phyloP scores from a whole-genome alignment of 2,113 vertebrate genomes.

The Chionis minor region DNA sequence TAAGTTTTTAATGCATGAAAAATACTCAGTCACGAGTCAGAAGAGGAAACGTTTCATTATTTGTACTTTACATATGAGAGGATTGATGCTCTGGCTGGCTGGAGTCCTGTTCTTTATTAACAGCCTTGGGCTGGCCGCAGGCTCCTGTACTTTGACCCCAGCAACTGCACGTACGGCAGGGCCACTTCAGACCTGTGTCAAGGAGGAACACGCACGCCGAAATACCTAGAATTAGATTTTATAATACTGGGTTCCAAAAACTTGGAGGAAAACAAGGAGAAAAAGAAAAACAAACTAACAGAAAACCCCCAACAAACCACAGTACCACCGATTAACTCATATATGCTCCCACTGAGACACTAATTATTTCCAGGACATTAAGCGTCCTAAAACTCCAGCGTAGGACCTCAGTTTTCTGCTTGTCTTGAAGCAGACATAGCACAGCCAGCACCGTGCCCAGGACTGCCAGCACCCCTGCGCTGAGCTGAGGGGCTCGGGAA shows the following conservation, averaged over 20 bases:
- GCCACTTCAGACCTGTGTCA: not conserved
- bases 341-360: not conserved
- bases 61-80: not conserved
- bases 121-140: not conserved
- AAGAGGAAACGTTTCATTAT: not conserved
- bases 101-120: not conserved
- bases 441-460: not conserved
- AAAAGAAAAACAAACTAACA: not conserved
- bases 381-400: not conserved
- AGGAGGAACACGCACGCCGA: not conserved
- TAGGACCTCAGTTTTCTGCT: not conserved
- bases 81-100: not conserved
- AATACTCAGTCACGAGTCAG: not conserved
- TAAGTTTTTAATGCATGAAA: not conserved
- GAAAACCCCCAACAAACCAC: not conserved
- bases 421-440: not conserved
- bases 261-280: not conserved
- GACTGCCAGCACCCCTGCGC: not conserved
- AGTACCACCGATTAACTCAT: not conserved
- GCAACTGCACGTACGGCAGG: not conserved
- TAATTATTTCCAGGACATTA: not conserved
- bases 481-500: not conserved
- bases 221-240: not conserved
- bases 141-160: not conserved
- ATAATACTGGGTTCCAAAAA: not conserved